Evolutionary conservation across 2,888 invertebrate genomes (phyloP).

Genomic region (Ceraclea dissimilis): DNA sequence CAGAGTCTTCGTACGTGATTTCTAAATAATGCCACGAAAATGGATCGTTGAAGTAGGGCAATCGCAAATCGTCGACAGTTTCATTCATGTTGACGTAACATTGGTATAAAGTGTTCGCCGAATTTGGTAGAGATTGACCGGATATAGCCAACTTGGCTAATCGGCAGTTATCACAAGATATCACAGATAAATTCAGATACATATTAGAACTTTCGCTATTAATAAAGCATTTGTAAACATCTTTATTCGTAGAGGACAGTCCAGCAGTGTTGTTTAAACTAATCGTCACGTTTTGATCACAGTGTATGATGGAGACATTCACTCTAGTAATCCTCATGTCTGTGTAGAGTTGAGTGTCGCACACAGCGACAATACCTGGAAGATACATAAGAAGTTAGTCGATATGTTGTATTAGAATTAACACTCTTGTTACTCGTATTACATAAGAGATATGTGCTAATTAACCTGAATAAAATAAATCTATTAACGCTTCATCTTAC

Average conservation of each 20-base stretch:
- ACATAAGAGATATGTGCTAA: background rate
- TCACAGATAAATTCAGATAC: conserved; percentile 33
- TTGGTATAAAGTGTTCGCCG: conserved; percentile 36
- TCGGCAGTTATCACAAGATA: conserved; percentile 38
- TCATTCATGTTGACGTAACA: conserved; percentile 44
- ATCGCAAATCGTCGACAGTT: conserved; percentile 33
- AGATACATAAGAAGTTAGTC: too few species aligned
- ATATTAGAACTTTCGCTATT: conserved; percentile 33
- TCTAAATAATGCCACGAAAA: conserved; percentile 54
- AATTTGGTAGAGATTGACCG: conserved; percentile 47
- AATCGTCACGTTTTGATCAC: conserved; percentile 33
- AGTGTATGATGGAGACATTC: conserved; percentile 36
- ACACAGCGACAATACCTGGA: conserved; percentile 60
- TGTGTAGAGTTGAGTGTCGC: conserved; percentile 57
- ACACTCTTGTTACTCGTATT: conserved; percentile 6
- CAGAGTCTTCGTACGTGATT: conserved; percentile 31
- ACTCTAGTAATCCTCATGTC: conserved; percentile 53
- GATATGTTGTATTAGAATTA: conserved; percentile 18
- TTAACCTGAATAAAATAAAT: too few species aligned
- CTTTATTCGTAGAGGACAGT: conserved; percentile 26
- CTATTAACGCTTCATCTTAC: too few species aligned
- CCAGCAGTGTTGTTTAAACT: conserved; percentile 31
- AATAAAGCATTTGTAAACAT: conserved; percentile 47
- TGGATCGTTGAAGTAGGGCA: conserved; percentile 49
- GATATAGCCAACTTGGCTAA: conserved; percentile 43